Evolutionary conservation across 2,113 vertebrate genomes (phyloP).

Genomic region (Dendrocopos noguchii): DNA sequence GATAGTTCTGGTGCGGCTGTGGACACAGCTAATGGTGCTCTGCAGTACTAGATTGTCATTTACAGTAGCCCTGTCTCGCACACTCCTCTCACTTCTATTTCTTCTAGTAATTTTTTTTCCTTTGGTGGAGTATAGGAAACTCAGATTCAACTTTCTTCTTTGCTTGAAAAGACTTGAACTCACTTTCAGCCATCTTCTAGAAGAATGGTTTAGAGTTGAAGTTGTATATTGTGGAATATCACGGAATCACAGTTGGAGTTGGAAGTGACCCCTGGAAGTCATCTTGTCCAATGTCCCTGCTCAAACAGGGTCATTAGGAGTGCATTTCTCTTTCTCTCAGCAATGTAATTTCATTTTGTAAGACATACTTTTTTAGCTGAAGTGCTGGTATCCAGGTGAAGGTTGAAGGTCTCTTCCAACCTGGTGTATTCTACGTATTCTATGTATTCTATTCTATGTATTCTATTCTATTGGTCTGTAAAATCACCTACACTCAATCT

Average conservation of each 20-base stretch:
- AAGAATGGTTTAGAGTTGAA: neutral
- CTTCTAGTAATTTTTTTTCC: neutral
- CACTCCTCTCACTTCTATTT: neutral
- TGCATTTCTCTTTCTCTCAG: neutral
- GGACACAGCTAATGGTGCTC: neutral
- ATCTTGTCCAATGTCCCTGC: neutral
- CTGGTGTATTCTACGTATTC: no score
- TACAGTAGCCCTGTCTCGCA: neutral
- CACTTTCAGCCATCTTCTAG: neutral
- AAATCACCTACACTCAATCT: accelerated
- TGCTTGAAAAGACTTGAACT: neutral
- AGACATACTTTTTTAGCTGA: neutral
- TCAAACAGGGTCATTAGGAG: neutral
- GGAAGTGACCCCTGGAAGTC: neutral
- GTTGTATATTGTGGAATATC: neutral
- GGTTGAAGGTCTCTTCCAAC: no score
- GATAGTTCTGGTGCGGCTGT: neutral
- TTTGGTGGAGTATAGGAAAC: neutral
- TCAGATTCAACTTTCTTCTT: neutral
- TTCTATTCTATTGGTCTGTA: neutral
- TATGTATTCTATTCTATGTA: no score
- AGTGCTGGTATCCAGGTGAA: neutral
- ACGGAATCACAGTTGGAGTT: neutral
- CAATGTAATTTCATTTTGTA: neutral
- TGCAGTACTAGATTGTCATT: neutral